Conservation (phyloP, 2,113 vertebrate species). For the Paraplagusia blochii region DNA sequence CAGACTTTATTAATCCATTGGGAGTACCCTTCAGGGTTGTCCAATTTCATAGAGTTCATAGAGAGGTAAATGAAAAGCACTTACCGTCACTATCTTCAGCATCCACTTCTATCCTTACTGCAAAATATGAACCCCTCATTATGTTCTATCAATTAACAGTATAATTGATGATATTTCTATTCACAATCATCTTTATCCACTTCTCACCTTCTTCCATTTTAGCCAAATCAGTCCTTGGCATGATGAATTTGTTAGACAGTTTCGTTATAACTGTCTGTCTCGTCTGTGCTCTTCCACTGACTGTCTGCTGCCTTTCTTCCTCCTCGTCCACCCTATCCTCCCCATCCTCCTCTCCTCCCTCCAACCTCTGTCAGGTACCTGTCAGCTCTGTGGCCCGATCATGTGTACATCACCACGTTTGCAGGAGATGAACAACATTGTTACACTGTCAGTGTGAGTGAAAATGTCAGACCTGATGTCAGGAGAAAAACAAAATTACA, state of each 20-base stretch:
- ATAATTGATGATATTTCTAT: too few relatives aligned
- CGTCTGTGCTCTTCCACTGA: not conserved
- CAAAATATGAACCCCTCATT: not conserved
- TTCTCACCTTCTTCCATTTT: constrained; percentile 83
- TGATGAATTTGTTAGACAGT: constrained; percentile 48
- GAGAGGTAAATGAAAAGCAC: not conserved
- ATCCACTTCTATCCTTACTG: constrained; percentile 85
- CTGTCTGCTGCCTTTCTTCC: not conserved
- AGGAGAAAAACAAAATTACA: too few relatives aligned
- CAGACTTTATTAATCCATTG: too few relatives aligned
- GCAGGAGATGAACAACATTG: too few relatives aligned
- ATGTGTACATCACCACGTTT: too few relatives aligned
- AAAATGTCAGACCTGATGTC: too few relatives aligned
- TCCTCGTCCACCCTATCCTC: constrained; percentile 13
- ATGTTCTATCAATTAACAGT: too few relatives aligned
- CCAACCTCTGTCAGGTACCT: constrained; percentile 53
- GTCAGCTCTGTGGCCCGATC: constrained; percentile 24
- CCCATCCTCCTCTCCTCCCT: not conserved
- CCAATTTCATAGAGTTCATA: too few relatives aligned
- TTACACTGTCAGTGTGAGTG: too few relatives aligned
- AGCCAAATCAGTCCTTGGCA: constrained; percentile 78
- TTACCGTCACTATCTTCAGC: constrained; percentile 82
- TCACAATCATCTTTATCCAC: too few relatives aligned
- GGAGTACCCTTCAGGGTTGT: too few relatives aligned
- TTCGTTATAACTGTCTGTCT: not conserved